These are phyloP conservation scores for Lasioglossum albipes DNA, from an alignment of 1,140 invertebrate genomes.

Conservation along the genomic window DNA sequence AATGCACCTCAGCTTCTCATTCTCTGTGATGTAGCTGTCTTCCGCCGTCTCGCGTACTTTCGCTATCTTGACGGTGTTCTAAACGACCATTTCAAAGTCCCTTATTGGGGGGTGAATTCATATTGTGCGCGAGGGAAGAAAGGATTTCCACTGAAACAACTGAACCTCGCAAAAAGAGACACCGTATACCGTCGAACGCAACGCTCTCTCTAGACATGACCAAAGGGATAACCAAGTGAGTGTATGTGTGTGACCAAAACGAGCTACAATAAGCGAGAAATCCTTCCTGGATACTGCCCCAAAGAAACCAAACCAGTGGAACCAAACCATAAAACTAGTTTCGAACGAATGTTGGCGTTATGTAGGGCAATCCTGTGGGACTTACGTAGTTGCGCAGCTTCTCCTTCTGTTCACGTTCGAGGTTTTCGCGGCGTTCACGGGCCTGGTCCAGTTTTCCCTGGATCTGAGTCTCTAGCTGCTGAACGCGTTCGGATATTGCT, in stretches of 20 bases:
- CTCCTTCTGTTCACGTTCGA: constrained; percentile 87
- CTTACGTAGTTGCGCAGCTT: constrained; percentile 88
- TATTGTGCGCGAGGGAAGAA: constrained; percentile 11
- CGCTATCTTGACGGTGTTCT: constrained; percentile 85
- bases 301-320: constrained; percentile 27
- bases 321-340: constrained; percentile 26
- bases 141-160: constrained; percentile 46
- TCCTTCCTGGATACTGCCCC: constrained; percentile 45
- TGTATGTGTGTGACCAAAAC: not conserved
- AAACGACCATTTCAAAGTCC: constrained; percentile 65
- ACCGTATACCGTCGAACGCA: not conserved
- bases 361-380: constrained; percentile 52
- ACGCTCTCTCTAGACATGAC: not conserved
- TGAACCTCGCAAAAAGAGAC: not conserved
- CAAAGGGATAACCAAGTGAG: not conserved
- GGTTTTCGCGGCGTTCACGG: constrained; percentile 84
- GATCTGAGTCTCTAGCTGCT: constrained; percentile 85
- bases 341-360: not conserved
- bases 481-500: constrained; percentile 83
- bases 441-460: constrained; percentile 87
- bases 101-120: constrained; percentile 43
- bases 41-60: constrained; percentile 85
- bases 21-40: constrained; percentile 84
- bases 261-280: constrained; percentile 36
- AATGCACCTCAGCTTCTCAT: constrained; percentile 83